Evolutionary conservation across 2,888 invertebrate species (phyloP).

Genomic region (Leptinotarsa peninsularis): DNA sequence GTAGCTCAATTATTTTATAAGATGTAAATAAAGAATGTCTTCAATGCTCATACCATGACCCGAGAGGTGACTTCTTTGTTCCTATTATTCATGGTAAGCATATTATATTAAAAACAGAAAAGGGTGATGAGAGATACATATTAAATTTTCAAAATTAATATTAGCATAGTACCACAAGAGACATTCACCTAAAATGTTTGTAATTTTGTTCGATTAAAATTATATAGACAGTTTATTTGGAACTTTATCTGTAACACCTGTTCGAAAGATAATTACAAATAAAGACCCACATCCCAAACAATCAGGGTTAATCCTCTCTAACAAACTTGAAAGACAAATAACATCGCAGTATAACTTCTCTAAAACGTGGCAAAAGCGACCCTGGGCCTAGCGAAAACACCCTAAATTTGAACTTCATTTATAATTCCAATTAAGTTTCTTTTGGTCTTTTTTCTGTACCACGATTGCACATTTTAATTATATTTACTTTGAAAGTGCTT

Average conservation of each 20-base stretch:
- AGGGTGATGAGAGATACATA: too few species aligned
- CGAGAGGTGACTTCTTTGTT: too few species aligned
- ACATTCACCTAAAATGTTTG: not conserved
- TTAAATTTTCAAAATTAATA: too few species aligned
- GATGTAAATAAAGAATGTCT: too few species aligned
- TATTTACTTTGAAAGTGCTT: constrained; percentile 53
- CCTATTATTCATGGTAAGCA: too few species aligned
- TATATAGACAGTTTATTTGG: not conserved
- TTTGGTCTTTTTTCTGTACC: constrained; percentile 43
- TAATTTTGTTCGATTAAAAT: not conserved
- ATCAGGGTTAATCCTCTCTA: constrained; percentile 10
- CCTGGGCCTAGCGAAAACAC: constrained; percentile 6
- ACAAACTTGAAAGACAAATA: constrained; percentile 27
- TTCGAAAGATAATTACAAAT: not conserved
- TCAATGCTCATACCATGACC: too few species aligned
- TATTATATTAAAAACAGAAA: too few species aligned
- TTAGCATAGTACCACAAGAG: not conserved
- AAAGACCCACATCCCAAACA: constrained; percentile 11
- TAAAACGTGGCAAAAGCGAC: not conserved
- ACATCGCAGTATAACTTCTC: constrained; percentile 6
- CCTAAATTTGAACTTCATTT: constrained; percentile 41
- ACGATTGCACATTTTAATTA: constrained; percentile 48
- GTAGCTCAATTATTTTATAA: too few species aligned
- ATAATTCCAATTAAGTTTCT: constrained; percentile 52
- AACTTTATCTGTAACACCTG: not conserved